Percentiles rank a stretch among this genome's conserved stretches.
Conservation (phyloP, 2,888 invertebrate genomes). For the Liposcelis brunnea region DNA sequence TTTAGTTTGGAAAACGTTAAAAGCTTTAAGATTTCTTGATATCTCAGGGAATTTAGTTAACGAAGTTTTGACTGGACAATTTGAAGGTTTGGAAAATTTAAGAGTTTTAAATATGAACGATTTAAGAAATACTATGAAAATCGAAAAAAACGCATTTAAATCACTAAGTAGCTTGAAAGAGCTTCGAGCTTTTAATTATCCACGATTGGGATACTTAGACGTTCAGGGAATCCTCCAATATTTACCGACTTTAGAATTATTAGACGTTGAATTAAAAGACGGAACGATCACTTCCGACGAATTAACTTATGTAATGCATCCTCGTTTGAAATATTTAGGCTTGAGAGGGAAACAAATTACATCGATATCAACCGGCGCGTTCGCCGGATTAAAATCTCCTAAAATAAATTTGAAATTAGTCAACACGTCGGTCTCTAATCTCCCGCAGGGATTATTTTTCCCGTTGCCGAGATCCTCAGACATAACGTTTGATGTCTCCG, state of each 20-base stretch:
- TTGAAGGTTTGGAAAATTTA: conserved; percentile 45
- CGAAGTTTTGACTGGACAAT: conserved; percentile 56
- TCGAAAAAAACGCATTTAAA: conserved; percentile 69
- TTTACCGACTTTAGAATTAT: conserved; percentile 50
- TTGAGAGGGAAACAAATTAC: conserved; percentile 56
- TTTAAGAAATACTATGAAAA: conserved; percentile 49
- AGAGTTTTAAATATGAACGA: conserved; percentile 46
- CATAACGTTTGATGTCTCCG: conserved; percentile 58
- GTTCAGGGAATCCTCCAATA: conserved; percentile 67
- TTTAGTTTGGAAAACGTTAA: conserved; percentile 50
- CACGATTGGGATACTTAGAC: conserved; percentile 67
- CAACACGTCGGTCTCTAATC: conserved; percentile 58
- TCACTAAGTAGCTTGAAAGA: conserved; percentile 48
- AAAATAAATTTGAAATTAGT: conserved; percentile 53
- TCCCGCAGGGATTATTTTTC: conserved; percentile 70
- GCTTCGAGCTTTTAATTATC: conserved; percentile 55
- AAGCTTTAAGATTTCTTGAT: conserved; percentile 54
- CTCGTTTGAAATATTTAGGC: conserved; percentile 54
- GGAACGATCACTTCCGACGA: conserved; percentile 65
- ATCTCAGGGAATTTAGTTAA: conserved; percentile 71
- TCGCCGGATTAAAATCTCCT: conserved; percentile 63
- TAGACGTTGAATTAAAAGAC: conserved; percentile 79
- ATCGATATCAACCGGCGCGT: conserved; percentile 62
- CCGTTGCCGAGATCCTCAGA: conserved; percentile 74
- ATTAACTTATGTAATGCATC: conserved; percentile 58